Conservation (phyloP, 2,113 vertebrate species). For the Dipodomys merriami region DNA sequence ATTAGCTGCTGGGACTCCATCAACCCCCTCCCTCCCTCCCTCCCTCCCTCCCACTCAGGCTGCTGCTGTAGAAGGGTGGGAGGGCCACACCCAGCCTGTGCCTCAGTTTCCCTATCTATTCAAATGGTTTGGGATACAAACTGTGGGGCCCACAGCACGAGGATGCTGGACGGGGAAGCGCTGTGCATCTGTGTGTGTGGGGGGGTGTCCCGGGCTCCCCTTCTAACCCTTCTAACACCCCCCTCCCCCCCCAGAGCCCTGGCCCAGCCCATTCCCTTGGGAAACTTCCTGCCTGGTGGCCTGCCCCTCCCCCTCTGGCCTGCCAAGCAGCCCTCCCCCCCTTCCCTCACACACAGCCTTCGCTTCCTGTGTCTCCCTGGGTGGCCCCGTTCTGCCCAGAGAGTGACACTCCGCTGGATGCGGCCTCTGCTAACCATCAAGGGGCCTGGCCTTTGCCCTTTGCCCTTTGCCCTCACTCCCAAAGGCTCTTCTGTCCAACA, state of each 20-base stretch:
- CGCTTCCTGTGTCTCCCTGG: background rate
- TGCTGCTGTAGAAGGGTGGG: too few species aligned
- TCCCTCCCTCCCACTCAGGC: too few species aligned
- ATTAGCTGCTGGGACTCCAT: background rate
- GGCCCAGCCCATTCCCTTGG: background rate
- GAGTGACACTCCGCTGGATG: too few species aligned
- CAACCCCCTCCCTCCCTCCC: background rate
- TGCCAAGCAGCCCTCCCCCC: too few species aligned
- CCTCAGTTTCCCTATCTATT: background rate
- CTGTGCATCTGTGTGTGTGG: too few species aligned
- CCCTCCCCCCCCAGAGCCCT: background rate
- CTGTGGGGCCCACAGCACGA: rapidly evolving
- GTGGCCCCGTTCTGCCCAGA: background rate
- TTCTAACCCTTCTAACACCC: background rate
- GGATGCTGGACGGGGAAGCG: too few species aligned
- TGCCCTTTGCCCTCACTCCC: background rate
- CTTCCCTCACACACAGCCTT: background rate
- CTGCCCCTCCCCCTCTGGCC: background rate
- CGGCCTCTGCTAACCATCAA: too few species aligned
- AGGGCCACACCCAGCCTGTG: background rate
- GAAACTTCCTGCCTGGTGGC: background rate
- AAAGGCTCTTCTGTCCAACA: background rate
- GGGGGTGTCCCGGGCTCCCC: too few species aligned
- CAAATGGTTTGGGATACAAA: background rate
- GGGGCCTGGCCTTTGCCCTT: background rate